These are phyloP conservation scores for Struthio camelus DNA, from an alignment of 2,113 vertebrate genomes.

Conservation along the genomic window DNA sequence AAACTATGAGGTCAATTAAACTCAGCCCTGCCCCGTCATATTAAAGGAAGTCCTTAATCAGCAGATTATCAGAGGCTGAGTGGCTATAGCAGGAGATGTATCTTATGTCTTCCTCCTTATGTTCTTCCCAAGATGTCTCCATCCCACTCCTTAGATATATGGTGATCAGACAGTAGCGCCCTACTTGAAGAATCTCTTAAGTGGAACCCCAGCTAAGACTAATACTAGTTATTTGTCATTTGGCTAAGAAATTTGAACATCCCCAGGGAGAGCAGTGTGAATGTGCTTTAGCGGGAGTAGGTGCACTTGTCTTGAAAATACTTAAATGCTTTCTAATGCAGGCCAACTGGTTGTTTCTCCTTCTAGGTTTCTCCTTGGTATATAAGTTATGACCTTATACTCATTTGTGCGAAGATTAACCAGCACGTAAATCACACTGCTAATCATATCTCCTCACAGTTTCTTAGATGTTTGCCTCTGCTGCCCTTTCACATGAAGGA, in stretches of 20 bases:
- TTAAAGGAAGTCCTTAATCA: background rate
- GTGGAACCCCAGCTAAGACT: background rate
- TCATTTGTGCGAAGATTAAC: background rate
- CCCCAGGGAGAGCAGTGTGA: background rate
- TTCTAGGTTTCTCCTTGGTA: background rate
- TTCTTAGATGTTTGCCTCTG: background rate
- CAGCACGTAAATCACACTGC: fast-evolving
- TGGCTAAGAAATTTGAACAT: background rate
- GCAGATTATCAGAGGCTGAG: background rate
- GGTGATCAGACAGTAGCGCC: background rate
- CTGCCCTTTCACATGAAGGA: background rate
- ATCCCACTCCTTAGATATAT: background rate
- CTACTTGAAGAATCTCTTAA: background rate
- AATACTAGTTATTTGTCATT: background rate
- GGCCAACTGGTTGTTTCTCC: background rate
- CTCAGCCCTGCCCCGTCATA: background rate
- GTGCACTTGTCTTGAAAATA: background rate
- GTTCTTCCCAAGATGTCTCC: background rate
- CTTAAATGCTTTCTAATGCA: background rate
- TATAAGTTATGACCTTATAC: background rate
- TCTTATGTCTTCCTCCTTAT: fast-evolving
- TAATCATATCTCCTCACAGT: background rate
- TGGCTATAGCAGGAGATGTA: background rate
- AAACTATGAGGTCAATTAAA: background rate
- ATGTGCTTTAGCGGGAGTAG: background rate